Conservation (phyloP, 2,888 invertebrate species). For the Electrophaes corylata region DNA sequence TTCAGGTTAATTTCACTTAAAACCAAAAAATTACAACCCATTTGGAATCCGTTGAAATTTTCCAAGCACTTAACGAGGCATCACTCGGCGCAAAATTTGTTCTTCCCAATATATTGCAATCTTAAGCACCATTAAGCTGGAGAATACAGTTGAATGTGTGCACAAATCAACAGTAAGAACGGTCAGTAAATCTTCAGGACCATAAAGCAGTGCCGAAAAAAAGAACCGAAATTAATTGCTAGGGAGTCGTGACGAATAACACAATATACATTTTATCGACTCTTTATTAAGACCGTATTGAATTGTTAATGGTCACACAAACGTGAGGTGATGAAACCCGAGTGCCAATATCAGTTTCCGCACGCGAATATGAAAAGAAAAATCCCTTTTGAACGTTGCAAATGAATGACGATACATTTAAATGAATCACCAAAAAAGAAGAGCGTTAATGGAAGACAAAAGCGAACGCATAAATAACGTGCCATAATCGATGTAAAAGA, state of each 20-base stretch:
- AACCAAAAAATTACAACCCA: conserved; percentile 39
- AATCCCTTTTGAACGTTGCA: conserved; percentile 53
- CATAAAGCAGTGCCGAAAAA: conserved; percentile 73
- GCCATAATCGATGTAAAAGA: conserved; percentile 74
- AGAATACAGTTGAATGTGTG: conserved; percentile 67
- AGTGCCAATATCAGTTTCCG: conserved; percentile 69
- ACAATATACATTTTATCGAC: conserved; percentile 80
- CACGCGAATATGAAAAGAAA: conserved; percentile 40
- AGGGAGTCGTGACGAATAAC: conserved; percentile 70
- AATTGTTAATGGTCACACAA: conserved; percentile 76
- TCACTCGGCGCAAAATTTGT: conserved; percentile 72
- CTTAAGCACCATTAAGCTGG: conserved; percentile 68
- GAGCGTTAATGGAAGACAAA: conserved; percentile 79
- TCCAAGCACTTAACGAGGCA: conserved; percentile 66
- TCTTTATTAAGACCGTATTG: conserved; percentile 80
- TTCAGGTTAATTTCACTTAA: conserved; percentile 29
- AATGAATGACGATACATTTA: conserved; percentile 59
- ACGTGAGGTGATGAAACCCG: conserved; percentile 73
- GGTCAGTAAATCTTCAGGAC: conserved; percentile 70
- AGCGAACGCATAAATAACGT: conserved; percentile 78
- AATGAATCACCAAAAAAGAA: conserved; percentile 70
- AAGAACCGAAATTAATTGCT: conserved; percentile 74
- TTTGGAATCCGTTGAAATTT: conserved; percentile 57
- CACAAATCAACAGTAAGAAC: conserved; percentile 73
- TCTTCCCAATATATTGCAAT: conserved; percentile 73